These are phyloP conservation scores for Pseudomyrmex dendroicus DNA, from an alignment of 1,140 invertebrate genomes.

Conservation along the genomic window DNA sequence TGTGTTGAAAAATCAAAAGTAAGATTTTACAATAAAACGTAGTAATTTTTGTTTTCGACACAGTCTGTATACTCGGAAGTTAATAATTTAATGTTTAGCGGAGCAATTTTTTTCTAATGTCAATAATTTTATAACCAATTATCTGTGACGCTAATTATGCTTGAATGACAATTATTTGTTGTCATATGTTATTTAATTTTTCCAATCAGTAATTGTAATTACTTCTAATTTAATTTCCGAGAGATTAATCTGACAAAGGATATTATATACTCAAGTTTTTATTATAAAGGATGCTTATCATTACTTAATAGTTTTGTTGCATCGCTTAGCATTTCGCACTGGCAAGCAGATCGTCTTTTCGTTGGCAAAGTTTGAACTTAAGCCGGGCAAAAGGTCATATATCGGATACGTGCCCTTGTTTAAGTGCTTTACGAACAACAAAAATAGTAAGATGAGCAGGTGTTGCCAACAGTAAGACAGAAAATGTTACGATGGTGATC, in stretches of 20 bases:
- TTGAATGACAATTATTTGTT: too few species aligned
- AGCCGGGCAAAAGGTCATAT: slow-evolving; percentile 74
- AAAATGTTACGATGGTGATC: slow-evolving; percentile 35
- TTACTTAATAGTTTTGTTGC: slow-evolving; percentile 36
- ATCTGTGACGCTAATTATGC: too few species aligned
- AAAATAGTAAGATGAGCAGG: slow-evolving; percentile 75
- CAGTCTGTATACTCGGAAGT: too few species aligned
- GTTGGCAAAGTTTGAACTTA: slow-evolving; percentile 72
- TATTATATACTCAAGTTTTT: neutral
- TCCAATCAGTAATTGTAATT: too few species aligned
- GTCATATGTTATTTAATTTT: too few species aligned
- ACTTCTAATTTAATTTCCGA: neutral
- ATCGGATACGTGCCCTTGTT: slow-evolving; percentile 71
- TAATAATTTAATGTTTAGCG: too few species aligned
- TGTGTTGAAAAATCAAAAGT: too few species aligned
- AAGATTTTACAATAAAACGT: too few species aligned
- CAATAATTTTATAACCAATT: too few species aligned
- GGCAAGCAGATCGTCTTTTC: slow-evolving; percentile 57
- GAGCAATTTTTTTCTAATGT: too few species aligned
- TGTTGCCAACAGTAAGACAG: slow-evolving; percentile 36
- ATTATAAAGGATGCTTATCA: neutral
- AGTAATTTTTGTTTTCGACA: too few species aligned
- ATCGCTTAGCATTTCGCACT: slow-evolving; percentile 29
- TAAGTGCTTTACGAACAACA: slow-evolving; percentile 69
- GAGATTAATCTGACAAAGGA: neutral